Base-by-base conservation (phyloP, 2,797 vertebrate genomes). In the Muscicapa comitata region DNA sequence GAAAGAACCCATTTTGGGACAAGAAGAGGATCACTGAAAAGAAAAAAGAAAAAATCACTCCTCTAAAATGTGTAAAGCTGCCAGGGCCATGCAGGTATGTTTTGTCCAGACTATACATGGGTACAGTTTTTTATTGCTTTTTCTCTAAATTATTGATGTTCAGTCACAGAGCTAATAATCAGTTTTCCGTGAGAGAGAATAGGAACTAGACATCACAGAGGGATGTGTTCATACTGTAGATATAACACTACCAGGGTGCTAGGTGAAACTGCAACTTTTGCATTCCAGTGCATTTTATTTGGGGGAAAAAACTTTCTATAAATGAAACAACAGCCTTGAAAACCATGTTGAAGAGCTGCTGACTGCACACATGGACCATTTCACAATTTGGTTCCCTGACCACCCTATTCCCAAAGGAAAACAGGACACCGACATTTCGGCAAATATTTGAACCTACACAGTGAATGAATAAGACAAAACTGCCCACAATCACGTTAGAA, bases 351-450 rank as follows among this genome's bases (percentile, higher is more conserved):
- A 38, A 50, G 35, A 48, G 61, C 33, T 77, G n/a, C 47, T 88
- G 38, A 25, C 28, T 11, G 13, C 61, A 74, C 2, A 11, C 4
- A 10, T 29, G 43, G 23, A 48, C 29, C 9, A 0, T 71, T 85
- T 77, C 38, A 53, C 15, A 20, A 5, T 81, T 75, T 74, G 29
- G 4, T 70, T 88, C 16, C 53, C 43, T 54, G 38, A 48, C 7
- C 11, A 40, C 21, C 15, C 17, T 58, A 18, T 81, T 88, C 31
- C n/a, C 2, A 10, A 53, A 40, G 13, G 29, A 54, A 82, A 58
- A 13, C 54, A 8, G 28, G 28, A 35, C 1, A 2, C 21, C 8
- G 1, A 35, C 3, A 3, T 66, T 35, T 4, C 0, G 4, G 10
- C 37, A 63, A 33, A 13, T 47, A 37, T 80, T 82, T 88, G 33